Evolutionary conservation across 2,797 vertebrate species (phyloP), one percentile per base, ranked within the genome.

Genomic region (Anniella stebbinsi): DNA sequence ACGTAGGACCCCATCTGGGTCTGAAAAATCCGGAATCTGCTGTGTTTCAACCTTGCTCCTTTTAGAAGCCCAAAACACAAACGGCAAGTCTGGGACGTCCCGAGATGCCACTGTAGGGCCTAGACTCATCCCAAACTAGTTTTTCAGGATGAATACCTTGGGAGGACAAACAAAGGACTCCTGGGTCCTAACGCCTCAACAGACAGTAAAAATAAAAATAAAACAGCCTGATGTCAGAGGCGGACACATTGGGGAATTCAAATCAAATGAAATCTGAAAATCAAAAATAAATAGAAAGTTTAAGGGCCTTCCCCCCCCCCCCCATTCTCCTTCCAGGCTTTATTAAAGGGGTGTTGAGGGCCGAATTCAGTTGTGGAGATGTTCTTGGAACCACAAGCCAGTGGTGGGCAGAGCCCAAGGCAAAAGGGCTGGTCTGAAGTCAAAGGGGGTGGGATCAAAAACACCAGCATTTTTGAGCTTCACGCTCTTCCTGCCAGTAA

Each of bases 121-220:
- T 3, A 54, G 72, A 13, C 33, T 48, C 25, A 30, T 63, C 87
- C 70, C 72, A 91, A 91, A 91, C 91, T 83, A 87, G 91, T 91
- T 91, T 87, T 57, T 48, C 91, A 36, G 84, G 87, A 76, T 83
- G 33, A 45, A 57, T 15, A 17, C 54, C 48, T 36, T 10, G 60
- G 25, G 6, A 25, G 25, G 63, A 36, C 6, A 48, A 11, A 10
- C 9, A 3, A 10, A 1, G 63, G 30, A 8, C 7, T 2, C 13
- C 87, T 87, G 87, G 87, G 91, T 91, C 91, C 84, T 91, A 89
- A 80, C 7, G 84, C 91, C 84, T 30, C 6, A 3, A 13, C 21
- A n/a, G 2, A 28, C 6, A 0, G 28, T 2, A 36, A 5, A 48
- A 63, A 63, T 3, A 15, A 57, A 57, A 15, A 57, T 57, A 57